Base-by-base conservation (phyloP, 2,888 invertebrate genomes). In the Pristionchus fissidentatus region DNA sequence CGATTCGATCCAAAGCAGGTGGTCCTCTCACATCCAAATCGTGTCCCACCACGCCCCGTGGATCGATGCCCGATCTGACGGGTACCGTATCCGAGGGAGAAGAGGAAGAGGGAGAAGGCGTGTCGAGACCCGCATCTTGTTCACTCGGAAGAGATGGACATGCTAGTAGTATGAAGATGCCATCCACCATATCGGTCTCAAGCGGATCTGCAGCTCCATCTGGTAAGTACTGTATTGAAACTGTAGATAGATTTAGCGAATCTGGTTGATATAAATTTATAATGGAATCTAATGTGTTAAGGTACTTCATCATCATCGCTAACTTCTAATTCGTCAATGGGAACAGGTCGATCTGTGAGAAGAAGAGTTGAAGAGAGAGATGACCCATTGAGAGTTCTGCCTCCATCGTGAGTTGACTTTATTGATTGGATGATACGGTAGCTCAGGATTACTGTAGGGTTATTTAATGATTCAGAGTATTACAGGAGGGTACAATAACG, bases 21-120 rank as follows among this genome's bases (percentile, higher is more conserved):
- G 43, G 43, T 49, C 62, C 43, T n/a, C 46, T 43, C 60, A 60
- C 81, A 26, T 81, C 88, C 15, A 90, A 91, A 81, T 89, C 89
- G 5, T 90, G 90, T 83, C 92, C 92, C 13, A 89, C 89, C 35
- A 92, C 92, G 8, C 92, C 92, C 32, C 87, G 88, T 29, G 92
- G 92, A 70, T 92, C 91, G 22, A 85, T 91, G 66, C 90, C 90
- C 13, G 92, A 92, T 86, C 83, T 92, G 80, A 84, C 86, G 13
- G 83, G 83, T 32, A 66, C 83, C 26, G 83, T 73, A 60, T 26
- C 38, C 38, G 57, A 52, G 10, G 85, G 79, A 41, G 83, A 85
- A 43, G 83, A 73, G n/a, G 83, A 83, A n/a, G 83, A 83, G 38
- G 41, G 19, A 22, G 43, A 52, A 38, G 60, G 4, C 38, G 52